Evolutionary conservation across 2,113 vertebrate species (phyloP), one percentile per base, ranked within the genome.

Genomic region (Oryzias javanicus): DNA sequence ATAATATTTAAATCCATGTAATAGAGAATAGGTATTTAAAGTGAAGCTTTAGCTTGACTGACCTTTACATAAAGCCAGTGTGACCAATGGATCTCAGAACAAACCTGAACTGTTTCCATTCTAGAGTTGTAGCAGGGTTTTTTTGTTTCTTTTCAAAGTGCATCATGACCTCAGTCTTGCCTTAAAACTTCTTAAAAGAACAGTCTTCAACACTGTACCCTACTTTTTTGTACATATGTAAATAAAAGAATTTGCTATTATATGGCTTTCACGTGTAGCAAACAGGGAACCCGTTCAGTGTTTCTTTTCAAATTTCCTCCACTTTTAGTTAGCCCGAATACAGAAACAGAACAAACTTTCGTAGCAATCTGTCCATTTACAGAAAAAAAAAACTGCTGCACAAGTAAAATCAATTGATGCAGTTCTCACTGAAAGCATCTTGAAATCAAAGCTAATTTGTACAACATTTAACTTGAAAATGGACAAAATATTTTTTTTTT

Each of bases 131-230:
- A 90, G 85, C 87, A 16, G 25, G 4, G 18, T 42, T 14, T n/a
- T 18, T 14, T 27, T 60, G 64, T 59, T 41, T 68, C 60, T 58
- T 60, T 55, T 60, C 22, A 14, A 78, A 54, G 53, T 22, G 45
- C 41, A 73, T 42, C 78, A 60, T 79, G 77, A 86, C 55, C 47
- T 64, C 78, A 79, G 81, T 76, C 72, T 80, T 86, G 86, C 86
- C 88, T 91, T 89, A 88, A 86, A 84, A 67, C 54, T 50, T 57
- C 65, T 67, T 57, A 42, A 74, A 70, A 73, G 25, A 78, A 77
- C 64, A 60, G 74, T 88, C 71, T 56, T 55, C 42, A 65, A 79
- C 72, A 83, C 65, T 74, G 72, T 76, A 60, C 73, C 67, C 42
- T 72, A 16, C 24, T 62, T 66, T 22, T 50, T 46, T 84, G 81